Conservation (phyloP, 2,888 invertebrate species). For the Leucophenga montana region DNA sequence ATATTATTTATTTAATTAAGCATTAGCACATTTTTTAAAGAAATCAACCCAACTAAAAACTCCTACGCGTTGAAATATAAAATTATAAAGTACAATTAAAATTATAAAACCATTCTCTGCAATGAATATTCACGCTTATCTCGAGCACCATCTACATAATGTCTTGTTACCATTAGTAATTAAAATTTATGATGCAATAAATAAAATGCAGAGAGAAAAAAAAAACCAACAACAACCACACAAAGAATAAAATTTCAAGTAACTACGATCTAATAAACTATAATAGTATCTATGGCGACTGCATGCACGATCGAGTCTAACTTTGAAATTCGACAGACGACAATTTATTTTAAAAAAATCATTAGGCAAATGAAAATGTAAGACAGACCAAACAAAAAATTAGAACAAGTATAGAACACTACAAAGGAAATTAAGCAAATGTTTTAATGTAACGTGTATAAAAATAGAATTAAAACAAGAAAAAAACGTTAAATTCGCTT, state of each 20-base stretch:
- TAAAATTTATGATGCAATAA: conserved; percentile 58
- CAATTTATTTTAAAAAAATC: conserved; percentile 12
- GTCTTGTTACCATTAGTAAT: conserved; percentile 62
- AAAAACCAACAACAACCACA: not conserved
- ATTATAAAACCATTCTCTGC: not conserved
- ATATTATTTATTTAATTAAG: no score
- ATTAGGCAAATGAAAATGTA: conserved; percentile 4
- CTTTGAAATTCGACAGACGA: not conserved
- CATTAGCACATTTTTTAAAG: no score
- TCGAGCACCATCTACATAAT: conserved; percentile 53
- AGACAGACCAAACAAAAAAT: not conserved
- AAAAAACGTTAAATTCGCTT: no score
- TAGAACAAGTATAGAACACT: not conserved
- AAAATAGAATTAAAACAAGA: not conserved
- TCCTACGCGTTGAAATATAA: not conserved
- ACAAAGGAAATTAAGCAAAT: conserved; percentile 9
- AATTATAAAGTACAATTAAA: not conserved
- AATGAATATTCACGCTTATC: not conserved
- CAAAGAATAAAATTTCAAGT: not conserved
- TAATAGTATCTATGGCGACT: not conserved
- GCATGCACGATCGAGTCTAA: conserved; percentile 5
- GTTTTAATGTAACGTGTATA: no score
- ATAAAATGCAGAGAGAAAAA: conserved; percentile 37
- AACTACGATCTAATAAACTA: conserved; percentile 1
- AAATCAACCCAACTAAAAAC: no score